Base-by-base conservation (phyloP, 2,797 vertebrate genomes). In the Alexandromys oeconomus region DNA sequence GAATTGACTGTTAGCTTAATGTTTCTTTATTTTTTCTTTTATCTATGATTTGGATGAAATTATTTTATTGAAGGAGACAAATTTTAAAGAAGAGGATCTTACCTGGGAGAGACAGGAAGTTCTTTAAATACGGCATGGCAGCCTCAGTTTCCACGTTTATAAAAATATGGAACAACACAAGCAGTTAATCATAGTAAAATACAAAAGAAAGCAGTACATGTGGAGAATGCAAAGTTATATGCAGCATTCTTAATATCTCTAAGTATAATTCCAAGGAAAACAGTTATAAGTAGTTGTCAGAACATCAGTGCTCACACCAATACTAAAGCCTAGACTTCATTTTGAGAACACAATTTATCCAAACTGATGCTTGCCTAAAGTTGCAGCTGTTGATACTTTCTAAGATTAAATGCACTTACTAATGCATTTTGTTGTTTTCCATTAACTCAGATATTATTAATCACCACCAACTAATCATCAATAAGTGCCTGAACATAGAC, bases 261-360 rank as follows among this genome's bases (percentile, higher is more conserved):
- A 11, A 2, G 25, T 51, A 67, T n/a, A 73, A 23, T 31, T 40
- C 4, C 59, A 85, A 21, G 5, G 0, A 25, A 80, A 69, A 21
- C 6, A 23, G 4, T 6, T 74, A 2, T 93, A 74, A 48, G 2
- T 1, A 61, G 51, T 5, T 76, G 0, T 2, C 0, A 76, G 17
- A 87, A 74, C 51, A 63, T 61, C 59, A 34, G 1, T 71, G 12
- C 19, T 9, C n/a, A 21, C 17, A 87, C 43, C 5, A 88, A 37
- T 37, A 77, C 7, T 34, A 93, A 92, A 73, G 12, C 11, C 34
- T 31, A 57, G 31, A 23, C 10, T 59, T 7, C 8, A 80, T n/a
- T 74, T 84, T 54, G 29, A 15, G 23, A 78, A 80, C 19, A 82
- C 37, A 82, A 57, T 71, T 82, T 77, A 65, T 87, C 63, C 71